Conservation (phyloP, 2,888 invertebrate genomes). For the Ischnura elegans region DNA sequence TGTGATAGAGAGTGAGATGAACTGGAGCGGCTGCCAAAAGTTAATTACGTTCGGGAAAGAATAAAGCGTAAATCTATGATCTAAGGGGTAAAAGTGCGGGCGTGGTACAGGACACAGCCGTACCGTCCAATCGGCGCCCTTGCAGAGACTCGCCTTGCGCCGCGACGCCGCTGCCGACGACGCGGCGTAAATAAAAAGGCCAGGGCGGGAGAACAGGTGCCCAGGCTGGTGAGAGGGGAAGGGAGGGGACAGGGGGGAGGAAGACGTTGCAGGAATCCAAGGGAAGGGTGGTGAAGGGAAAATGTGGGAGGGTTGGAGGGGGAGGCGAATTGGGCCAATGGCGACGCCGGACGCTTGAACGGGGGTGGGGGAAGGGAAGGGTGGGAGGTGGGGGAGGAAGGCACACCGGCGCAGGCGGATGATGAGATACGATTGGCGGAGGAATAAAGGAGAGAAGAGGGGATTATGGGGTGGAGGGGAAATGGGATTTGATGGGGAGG, state of each 20-base stretch:
- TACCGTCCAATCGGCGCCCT: not conserved
- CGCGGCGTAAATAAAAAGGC: not conserved
- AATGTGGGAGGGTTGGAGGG: not conserved
- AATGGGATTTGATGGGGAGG: not conserved
- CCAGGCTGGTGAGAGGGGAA: not conserved
- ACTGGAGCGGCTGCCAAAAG: too few relatives aligned
- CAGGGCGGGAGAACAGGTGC: not conserved
- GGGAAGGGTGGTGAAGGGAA: not conserved
- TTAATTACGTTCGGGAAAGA: too few relatives aligned
- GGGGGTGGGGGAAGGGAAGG: not conserved
- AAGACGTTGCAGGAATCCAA: not conserved
- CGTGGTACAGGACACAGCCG: not conserved
- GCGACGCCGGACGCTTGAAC: not conserved
- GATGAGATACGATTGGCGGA: conserved; percentile 35
- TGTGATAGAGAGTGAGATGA: too few relatives aligned
- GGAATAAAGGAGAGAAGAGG: not conserved
- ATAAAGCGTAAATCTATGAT: too few relatives aligned
- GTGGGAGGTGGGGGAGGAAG: not conserved
- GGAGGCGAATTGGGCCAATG: not conserved
- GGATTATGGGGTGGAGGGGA: not conserved
- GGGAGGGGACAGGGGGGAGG: too few relatives aligned
- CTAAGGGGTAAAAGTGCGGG: not conserved
- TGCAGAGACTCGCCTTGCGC: not conserved
- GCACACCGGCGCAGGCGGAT: conserved; percentile 20
- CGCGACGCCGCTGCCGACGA: conserved; percentile 5